Evolutionary conservation across 2,797 vertebrate genomes (phyloP).

Genomic region (Chanos chanos): DNA sequence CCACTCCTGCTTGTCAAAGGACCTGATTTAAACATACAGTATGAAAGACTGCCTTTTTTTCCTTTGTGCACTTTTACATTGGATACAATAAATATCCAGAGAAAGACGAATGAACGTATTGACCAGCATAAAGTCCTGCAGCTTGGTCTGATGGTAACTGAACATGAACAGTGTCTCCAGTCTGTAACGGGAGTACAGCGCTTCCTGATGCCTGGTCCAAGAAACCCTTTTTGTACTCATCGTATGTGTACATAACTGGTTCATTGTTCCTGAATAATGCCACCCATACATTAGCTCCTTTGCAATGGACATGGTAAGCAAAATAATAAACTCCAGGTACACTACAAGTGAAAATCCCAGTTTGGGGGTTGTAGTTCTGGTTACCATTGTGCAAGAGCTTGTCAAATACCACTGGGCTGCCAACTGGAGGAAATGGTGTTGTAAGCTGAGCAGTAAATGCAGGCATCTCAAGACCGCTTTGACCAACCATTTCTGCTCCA

Average conservation of each 20-base stretch:
- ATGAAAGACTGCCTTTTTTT: slow-evolving; percentile 30
- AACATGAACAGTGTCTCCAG: slow-evolving; percentile 86
- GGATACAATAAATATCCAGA: slow-evolving; percentile 97
- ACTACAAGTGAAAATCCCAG: slow-evolving; percentile 89
- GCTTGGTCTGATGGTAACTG: slow-evolving; percentile 96
- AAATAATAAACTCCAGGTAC: slow-evolving; percentile 96
- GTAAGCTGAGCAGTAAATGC: slow-evolving; percentile 91
- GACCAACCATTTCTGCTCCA: slow-evolving; percentile 51
- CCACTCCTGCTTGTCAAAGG: background rate
- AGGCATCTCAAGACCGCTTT: slow-evolving; percentile 77
- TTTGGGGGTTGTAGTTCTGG: slow-evolving; percentile 93
- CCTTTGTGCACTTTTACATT: slow-evolving; percentile 70
- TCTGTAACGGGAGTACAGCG: slow-evolving; percentile 82
- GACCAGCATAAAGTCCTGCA: slow-evolving; percentile 91
- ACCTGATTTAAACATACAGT: background rate
- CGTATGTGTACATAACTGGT: slow-evolving; percentile 95
- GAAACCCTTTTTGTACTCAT: slow-evolving; percentile 94
- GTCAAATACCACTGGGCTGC: slow-evolving; percentile 89
- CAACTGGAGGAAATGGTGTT: slow-evolving; percentile 86
- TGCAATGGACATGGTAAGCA: slow-evolving; percentile 93
- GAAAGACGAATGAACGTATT: slow-evolving; percentile 94
- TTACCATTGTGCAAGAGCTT: slow-evolving; percentile 91
- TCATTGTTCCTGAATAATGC: slow-evolving; percentile 94
- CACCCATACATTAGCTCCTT: slow-evolving; percentile 94
- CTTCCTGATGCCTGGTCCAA: slow-evolving; percentile 97